phyloP scores from a whole-genome alignment of 37 sponge, comb jelly and placozoan genomes.

The Bolinopsis microptera region DNA sequence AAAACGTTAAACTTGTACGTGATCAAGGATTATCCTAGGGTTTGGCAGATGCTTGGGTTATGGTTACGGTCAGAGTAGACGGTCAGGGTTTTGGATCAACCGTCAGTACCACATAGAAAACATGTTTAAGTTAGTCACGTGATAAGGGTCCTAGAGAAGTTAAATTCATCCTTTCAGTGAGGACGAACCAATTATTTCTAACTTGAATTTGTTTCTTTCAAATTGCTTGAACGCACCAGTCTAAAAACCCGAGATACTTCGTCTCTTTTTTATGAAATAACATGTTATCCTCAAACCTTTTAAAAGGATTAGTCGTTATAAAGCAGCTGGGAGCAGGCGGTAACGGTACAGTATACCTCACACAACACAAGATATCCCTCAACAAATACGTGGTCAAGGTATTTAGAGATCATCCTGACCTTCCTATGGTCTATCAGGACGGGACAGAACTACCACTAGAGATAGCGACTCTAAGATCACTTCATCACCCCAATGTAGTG shows the following conservation, averaged over 20 bases:
- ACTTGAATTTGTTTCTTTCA: too few species aligned
- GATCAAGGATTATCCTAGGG: too few species aligned
- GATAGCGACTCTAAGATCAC: conserved; percentile 11
- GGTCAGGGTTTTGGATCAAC: too few species aligned
- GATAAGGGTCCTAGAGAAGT: too few species aligned
- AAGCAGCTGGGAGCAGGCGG: conserved; percentile 18
- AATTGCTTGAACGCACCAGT: too few species aligned
- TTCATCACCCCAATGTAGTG: conserved; percentile 39
- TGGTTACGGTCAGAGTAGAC: too few species aligned
- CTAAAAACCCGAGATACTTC: neutral
- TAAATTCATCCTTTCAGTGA: too few species aligned
- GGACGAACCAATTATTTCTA: too few species aligned
- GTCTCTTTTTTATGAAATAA: neutral
- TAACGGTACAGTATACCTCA: neutral
- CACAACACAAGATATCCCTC: neutral
- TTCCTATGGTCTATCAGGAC: neutral
- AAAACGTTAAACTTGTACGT: too few species aligned
- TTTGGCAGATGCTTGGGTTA: too few species aligned
- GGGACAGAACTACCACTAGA: conserved; percentile 30
- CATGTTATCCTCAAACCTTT: neutral
- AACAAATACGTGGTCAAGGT: conserved; percentile 33
- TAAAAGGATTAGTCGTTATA: neutral
- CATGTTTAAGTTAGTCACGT: too few species aligned
- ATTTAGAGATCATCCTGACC: neutral
- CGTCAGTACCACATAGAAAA: too few species aligned